Evolutionary conservation across 2,888 invertebrate genomes (phyloP).

Genomic region (Aleiodes testaceus): DNA sequence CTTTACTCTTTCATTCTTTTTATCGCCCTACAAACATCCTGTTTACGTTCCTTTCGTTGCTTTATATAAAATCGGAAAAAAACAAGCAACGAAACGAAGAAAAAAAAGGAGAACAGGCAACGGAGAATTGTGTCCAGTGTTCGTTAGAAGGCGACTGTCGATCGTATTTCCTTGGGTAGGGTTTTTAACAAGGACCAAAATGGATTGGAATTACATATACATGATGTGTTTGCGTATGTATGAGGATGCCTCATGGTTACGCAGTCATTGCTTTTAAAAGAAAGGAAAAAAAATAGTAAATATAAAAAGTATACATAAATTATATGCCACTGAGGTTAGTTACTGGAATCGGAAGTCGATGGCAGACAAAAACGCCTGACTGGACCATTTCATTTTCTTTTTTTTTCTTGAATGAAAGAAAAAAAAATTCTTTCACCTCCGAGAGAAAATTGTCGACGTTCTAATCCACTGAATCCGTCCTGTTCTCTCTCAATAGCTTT

Average conservation of each 20-base stretch:
- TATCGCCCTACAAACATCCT: slow-evolving; percentile 33
- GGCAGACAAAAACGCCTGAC: slow-evolving; percentile 34
- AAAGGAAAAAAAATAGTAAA: neutral
- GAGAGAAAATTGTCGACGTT: slow-evolving; percentile 16
- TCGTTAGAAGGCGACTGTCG: slow-evolving; percentile 27
- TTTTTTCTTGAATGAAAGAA: neutral
- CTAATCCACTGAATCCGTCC: slow-evolving; percentile 10
- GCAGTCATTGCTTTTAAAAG: neutral
- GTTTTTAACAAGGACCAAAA: slow-evolving; percentile 21
- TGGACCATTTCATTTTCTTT: slow-evolving; percentile 30
- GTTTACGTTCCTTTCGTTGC: slow-evolving; percentile 32
- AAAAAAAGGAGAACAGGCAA: slow-evolving; percentile 33
- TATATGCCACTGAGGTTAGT: slow-evolving; percentile 17
- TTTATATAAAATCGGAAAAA: slow-evolving; percentile 2
- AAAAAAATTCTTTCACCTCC: slow-evolving; percentile 1
- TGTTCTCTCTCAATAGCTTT: slow-evolving; percentile 8
- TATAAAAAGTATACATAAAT: slow-evolving; percentile 15
- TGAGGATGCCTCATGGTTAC: slow-evolving; percentile 15
- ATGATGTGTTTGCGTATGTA: slow-evolving; percentile 31
- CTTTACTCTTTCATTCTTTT: slow-evolving; percentile 16
- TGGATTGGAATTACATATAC: slow-evolving; percentile 23
- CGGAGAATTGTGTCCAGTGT: slow-evolving; percentile 38
- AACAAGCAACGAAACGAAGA: slow-evolving; percentile 13
- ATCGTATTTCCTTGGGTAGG: slow-evolving; percentile 22
- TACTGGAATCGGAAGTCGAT: slow-evolving; percentile 38